Conservation (phyloP, 2,113 vertebrate species). For the Zosterops hypoxanthus region DNA sequence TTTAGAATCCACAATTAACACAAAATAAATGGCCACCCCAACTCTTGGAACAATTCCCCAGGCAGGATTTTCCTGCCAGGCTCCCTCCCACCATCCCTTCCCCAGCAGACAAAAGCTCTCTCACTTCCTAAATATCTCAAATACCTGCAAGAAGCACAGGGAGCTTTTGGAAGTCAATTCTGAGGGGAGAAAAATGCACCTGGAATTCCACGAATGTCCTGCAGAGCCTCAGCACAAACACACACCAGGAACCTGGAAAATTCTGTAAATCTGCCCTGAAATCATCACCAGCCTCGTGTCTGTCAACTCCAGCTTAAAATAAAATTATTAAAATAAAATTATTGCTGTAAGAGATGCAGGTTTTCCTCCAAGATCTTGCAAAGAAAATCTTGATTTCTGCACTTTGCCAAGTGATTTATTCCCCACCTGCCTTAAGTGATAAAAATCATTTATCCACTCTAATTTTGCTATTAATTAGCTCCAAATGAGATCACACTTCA, state of each 20-base stretch:
- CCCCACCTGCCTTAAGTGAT: not conserved
- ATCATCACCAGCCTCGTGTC: too few species aligned
- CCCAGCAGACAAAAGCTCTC: not conserved
- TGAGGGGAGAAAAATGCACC: conserved; percentile 16
- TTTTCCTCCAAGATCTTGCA: not conserved
- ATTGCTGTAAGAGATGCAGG: rapidly evolving
- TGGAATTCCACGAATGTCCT: conserved; percentile 12
- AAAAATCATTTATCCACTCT: not conserved
- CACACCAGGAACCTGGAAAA: too few species aligned
- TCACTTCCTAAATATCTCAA: not conserved
- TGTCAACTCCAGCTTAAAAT: not conserved
- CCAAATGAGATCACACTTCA: not conserved
- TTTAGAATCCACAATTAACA: not conserved
- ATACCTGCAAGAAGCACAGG: not conserved
- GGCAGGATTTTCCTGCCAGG: not conserved
- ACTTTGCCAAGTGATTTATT: not conserved
- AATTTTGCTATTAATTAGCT: not conserved
- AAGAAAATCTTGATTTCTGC: not conserved
- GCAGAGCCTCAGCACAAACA: too few species aligned
- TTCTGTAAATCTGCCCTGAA: too few species aligned
- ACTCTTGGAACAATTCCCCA: not conserved
- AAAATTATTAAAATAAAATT: too few species aligned
- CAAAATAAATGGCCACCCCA: not conserved
- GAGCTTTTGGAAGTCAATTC: not conserved
- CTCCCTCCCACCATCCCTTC: not conserved